Percentiles rank a stretch among this genome's conserved stretches.
These are phyloP conservation scores for Drosophila borborema DNA, from an alignment of 2,888 invertebrate species.

Conservation along the genomic window DNA sequence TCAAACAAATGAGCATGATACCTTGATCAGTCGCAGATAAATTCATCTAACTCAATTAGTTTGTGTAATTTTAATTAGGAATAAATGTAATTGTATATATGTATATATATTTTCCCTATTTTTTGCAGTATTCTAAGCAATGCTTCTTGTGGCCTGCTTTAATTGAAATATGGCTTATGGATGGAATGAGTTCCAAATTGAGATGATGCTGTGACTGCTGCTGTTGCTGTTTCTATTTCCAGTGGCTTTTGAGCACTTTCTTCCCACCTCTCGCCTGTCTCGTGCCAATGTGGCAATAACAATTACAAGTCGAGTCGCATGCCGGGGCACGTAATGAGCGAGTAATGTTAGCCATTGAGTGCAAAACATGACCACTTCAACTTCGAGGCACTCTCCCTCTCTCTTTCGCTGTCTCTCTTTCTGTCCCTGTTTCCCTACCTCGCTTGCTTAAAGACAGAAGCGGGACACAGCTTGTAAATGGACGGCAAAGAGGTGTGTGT, in stretches of 20 bases:
- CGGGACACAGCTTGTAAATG: too few relatives aligned
- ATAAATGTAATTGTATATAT: too few relatives aligned
- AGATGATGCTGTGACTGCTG: not conserved
- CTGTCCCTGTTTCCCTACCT: too few relatives aligned
- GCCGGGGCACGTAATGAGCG: slow-evolving; percentile 43
- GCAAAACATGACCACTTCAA: slow-evolving; percentile 40
- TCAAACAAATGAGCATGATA: not conserved
- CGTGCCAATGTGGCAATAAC: slow-evolving; percentile 12
- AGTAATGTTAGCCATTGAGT: slow-evolving; percentile 19
- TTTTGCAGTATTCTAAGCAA: not conserved
- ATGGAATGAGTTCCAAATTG: not conserved
- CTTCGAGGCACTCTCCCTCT: not conserved
- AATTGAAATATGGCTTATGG: not conserved
- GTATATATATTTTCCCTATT: not conserved
- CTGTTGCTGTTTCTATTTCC: not conserved
- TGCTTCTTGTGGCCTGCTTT: not conserved
- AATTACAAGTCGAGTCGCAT: slow-evolving; percentile 25
- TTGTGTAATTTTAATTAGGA: not conserved
- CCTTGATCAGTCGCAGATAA: not conserved
- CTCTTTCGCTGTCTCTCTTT: not conserved
- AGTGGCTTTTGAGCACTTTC: slow-evolving; percentile 14
- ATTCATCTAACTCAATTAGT: not conserved
- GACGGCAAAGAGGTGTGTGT: too few relatives aligned
- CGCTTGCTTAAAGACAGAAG: not conserved
- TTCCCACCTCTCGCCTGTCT: not conserved